Conservation (phyloP, 2,113 vertebrate genomes). For the Aspiorhynchus laticeps region DNA sequence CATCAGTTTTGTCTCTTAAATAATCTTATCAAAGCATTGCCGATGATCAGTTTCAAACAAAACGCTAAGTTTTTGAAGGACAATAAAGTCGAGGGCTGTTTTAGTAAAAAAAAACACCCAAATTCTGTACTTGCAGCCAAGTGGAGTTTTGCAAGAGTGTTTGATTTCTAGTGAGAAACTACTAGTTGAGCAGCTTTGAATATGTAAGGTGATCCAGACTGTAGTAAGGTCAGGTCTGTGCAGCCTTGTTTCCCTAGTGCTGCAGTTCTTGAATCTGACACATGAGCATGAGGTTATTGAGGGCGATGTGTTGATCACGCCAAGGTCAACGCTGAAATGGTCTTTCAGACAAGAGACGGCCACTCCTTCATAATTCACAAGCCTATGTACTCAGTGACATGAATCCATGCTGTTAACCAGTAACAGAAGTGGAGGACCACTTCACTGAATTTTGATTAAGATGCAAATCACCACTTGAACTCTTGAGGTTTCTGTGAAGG, state of each 20-base stretch:
- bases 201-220: neutral
- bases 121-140: neutral
- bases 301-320: neutral
- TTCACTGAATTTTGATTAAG: neutral
- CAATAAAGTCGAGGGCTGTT: neutral
- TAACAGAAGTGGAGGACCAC: slow-evolving; percentile 4
- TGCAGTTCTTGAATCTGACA: slow-evolving; percentile 19
- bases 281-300: neutral
- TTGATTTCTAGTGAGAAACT: neutral
- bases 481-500: neutral
- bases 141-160: neutral
- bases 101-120: neutral
- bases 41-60: neutral
- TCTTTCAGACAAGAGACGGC: neutral
- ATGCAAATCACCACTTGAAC: neutral
- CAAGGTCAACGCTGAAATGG: neutral
- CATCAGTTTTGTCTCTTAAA: neutral
- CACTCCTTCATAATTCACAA: slow-evolving; percentile 5
- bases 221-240: neutral
- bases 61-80: neutral
- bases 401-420: neutral
- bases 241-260: neutral
- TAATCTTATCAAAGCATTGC: neutral
- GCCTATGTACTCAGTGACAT: neutral
- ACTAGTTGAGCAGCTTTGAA: slow-evolving; percentile 5